Evolutionary conservation across 2,888 invertebrate species (phyloP).

Genomic region (Folsomia manolachei): DNA sequence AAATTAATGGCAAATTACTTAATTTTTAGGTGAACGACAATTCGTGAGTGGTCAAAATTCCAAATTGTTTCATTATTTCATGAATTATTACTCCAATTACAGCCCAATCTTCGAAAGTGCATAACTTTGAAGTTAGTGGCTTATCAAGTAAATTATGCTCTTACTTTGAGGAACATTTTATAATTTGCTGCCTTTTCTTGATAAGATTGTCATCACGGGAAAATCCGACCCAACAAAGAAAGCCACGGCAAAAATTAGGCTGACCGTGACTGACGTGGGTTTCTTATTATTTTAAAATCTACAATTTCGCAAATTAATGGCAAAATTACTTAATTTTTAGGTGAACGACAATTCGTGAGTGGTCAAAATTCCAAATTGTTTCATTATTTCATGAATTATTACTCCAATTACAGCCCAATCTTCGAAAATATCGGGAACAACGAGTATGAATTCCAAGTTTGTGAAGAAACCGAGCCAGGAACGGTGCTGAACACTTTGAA

Average conservation of each 20-base stretch:
- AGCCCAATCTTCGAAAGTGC: slow-evolving; percentile 22
- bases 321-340: no score
- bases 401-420: slow-evolving; percentile 15
- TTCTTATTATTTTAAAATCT: no score
- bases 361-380: not conserved
- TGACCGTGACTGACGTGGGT: slow-evolving; percentile 17
- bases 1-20: no score
- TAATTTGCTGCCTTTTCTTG: not conserved
- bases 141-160: no score
- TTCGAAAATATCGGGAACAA: slow-evolving; percentile 11
- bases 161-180: not conserved
- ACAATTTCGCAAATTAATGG: no score
- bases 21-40: slow-evolving; percentile 35
- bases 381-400: not conserved
- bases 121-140: no score
- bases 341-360: slow-evolving; percentile 29
- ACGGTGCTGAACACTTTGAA: not conserved
- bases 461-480: slow-evolving; percentile 23
- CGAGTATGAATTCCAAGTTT: slow-evolving; percentile 23
- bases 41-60: slow-evolving; percentile 13
- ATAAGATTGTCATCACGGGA: slow-evolving; percentile 26
- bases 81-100: not conserved
- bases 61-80: not conserved
- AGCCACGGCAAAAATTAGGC: slow-evolving; percentile 19
- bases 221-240: not conserved